Evolutionary conservation across 2,888 invertebrate species (phyloP), one percentile per base, ranked within the genome.

Genomic region (Napeogenes inachia): DNA sequence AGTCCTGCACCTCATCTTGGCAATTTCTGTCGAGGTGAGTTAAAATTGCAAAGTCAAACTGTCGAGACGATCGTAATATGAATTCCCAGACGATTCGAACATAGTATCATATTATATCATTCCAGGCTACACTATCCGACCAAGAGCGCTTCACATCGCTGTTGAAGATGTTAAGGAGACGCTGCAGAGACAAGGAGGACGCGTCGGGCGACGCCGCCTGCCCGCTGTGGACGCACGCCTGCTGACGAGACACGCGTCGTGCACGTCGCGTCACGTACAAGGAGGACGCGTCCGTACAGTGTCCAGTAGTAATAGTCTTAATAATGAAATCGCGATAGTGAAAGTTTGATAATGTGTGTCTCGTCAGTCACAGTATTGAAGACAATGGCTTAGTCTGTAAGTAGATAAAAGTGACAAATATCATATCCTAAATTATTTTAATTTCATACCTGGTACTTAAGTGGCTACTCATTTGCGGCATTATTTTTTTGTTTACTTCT

Each of bases 11-110:
- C 82, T 94, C 46, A 60, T 93, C 45, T 65, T 92, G 21, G 91
- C 94, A 53, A 80, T 92, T 46, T 85, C 91, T 60, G 91, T 94
- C 63, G 94, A 94, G 92, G 94, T 94, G 79, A 84, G 71, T 69
- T 13, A 10, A 1, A 45, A 45, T 42, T 8, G 4, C 2, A 35
- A 13, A 21, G 21, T 13, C 12, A 38, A 42, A 38, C 55, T 55
- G 42, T 50, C 35, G n/a, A n/a, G 55, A 53, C 30, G 2, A 13
- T 45, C n/a, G 2, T 4, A 56, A 45, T 10, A 21, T 47, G 10
- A 13, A 35, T 45, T 45, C 21, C 21, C 21, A 21, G 21, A 21
- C 21, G 21, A 21, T 21, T 21, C 21, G 21, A 21, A 21, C 21
- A 21, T 21, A 21, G 21, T 1, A 21, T 33, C 8, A 10, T 12